Evolutionary conservation across 2,113 vertebrate species (phyloP), one percentile per base, ranked within the genome.

Genomic region (Varanus komodoensis): DNA sequence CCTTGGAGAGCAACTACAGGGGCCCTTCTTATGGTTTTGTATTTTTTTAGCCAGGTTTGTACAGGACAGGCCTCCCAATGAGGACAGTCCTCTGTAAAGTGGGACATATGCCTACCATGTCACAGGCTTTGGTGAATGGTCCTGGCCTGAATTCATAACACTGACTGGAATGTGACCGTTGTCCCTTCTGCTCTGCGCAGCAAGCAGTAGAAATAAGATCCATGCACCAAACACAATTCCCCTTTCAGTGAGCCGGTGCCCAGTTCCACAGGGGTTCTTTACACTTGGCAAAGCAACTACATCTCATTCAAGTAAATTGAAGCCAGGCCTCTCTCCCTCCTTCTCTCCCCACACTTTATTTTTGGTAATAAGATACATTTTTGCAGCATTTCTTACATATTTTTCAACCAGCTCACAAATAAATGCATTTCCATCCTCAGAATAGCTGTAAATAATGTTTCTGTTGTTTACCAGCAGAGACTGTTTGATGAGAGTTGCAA

Each of bases 221-320:
- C 21, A 25, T 57, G 75, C 64, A 90, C 61, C 75, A 85, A 78
- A 57, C 64, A 84, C 88, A 89, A 84, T 84, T 84, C 44, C 6
- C n/a, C 82, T 80, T 80, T 86, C 75, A 90, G 67, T 79, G 74
- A 89, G 25, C 27, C 80, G 75, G 34, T 90, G 75, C 75, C n/a
- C 75, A 71, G 25, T 86, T 80, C 61, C 67, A 71, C 50, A 50
- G 75, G 34, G 50, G 17, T 48, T 86, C 17, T 38, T 85, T 80
- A 44, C 27, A 69, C 34, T 86, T 80, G 83, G 75, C 64, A 71
- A 90, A 86, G 50, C 27, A 38, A 52, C 34, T 34, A 79, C 67
- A 86, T 86, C 86, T 85, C 67, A 86, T 69, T 67, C 64, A 71
- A 79, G 64, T 57, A 80, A 69, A 71, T 86, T 68, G 71, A 32